These are phyloP conservation scores for Leptodactylus fallax DNA, from an alignment of 2,797 vertebrate genomes.

Conservation along the genomic window DNA sequence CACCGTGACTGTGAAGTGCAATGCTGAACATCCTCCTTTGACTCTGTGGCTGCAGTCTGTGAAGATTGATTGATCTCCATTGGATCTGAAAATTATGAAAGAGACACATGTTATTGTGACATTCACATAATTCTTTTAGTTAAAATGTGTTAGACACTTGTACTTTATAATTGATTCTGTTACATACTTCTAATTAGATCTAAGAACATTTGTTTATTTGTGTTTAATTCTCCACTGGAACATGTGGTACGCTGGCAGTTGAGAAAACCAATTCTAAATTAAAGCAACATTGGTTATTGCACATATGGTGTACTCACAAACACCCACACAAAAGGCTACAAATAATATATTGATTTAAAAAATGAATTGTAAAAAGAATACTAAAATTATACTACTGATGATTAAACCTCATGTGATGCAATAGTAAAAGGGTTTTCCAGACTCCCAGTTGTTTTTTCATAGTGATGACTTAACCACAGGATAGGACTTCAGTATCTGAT, in stretches of 20 bases:
- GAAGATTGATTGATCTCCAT: no score
- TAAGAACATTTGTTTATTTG: conserved; percentile 30
- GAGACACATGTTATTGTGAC: not conserved
- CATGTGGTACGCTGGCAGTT: conserved; percentile 5
- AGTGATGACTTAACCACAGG: no score
- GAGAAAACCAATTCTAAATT: conserved; percentile 39
- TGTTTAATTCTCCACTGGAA: conserved; percentile 25
- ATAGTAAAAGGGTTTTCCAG: no score
- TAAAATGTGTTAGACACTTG: conserved; percentile 12
- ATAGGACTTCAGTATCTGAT: no score
- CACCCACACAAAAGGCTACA: not conserved
- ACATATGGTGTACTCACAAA: conserved; percentile 26
- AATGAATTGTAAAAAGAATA: no score
- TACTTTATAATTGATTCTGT: not conserved
- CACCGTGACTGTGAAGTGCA: no score
- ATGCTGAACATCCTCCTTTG: no score
- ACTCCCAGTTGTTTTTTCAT: no score
- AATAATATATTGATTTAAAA: not conserved
- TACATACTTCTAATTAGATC: conserved; percentile 18
- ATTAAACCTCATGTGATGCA: no score
- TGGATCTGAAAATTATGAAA: no score
- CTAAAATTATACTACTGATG: no score
- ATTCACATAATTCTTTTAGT: not conserved
- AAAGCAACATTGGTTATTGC: conserved; percentile 43
- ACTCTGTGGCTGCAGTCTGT: no score